Base-by-base conservation (phyloP, 2,113 vertebrate genomes). In the Chascanopsetta lugubris region DNA sequence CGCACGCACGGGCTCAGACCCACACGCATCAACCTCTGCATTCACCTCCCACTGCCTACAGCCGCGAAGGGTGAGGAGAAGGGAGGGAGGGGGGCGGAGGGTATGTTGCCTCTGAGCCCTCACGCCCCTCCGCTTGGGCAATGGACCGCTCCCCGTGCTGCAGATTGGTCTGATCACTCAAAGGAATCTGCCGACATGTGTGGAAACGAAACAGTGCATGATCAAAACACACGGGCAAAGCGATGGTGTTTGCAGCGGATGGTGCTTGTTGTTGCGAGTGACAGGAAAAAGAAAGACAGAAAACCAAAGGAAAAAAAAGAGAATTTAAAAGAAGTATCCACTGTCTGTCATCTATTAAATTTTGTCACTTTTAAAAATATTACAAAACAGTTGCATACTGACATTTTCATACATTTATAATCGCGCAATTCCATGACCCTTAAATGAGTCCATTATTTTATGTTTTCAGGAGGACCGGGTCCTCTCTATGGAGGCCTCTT, bases 141-240 rank as follows among this genome's bases (percentile, higher is more conserved):
- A 79, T 89, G 84, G 87, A 72, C 77, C 53, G 59, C 40, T 88
- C 90, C 72, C 80, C 45, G 79, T 77, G 84, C 82, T 83, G 85
- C 83, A 90, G 86, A 88, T 87, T 90, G 85, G 87, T 88, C 77
- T 76, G 87, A 87, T 82, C 47, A 58, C 84, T 85, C 58, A 59
- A 75, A 85, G 70, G 74, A 89, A 89, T 72, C 79, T 85, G 79
- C 87, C 80, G 77, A 75, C 67, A 83, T 85, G 80, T 69, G 75
- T 78, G 62, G 47, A 34, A 26, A 49, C 62, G 69, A 51, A 17
- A 46, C 3, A 46, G 61, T 65, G 53, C 62, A 72, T 57, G 73
- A 80, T 65, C 67, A 74, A 80, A 84, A 87, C 82, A 83, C 66
- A 71, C 54, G 5, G 12, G 34, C 48, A 65, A 84, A 79, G 87